Percentiles rank a stretch among this genome's conserved stretches.
Evolutionary conservation across 2,888 invertebrate genomes (phyloP).

Genomic region (Fissipunctia ypsillon): DNA sequence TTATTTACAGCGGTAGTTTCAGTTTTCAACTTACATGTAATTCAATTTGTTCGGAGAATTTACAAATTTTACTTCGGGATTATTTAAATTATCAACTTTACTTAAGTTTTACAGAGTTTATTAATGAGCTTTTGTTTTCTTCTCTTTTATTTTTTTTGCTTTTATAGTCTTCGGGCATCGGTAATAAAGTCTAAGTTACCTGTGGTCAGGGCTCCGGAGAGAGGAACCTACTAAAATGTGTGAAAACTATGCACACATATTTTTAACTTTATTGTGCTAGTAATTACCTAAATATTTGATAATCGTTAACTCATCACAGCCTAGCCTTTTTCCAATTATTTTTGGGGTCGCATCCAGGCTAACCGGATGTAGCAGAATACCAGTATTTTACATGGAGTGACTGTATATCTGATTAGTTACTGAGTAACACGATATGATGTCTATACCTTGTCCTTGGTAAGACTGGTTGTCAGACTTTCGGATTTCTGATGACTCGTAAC

Average conservation of each 20-base stretch:
- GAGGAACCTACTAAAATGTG: too few relatives aligned
- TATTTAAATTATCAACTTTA: slow-evolving; percentile 4
- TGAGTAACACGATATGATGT: not conserved
- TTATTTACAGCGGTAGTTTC: slow-evolving; percentile 10
- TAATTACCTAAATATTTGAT: not conserved
- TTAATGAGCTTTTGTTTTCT: too few relatives aligned
- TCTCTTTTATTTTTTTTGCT: too few relatives aligned
- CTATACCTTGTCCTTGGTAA: too few relatives aligned
- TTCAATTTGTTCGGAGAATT: slow-evolving; percentile 8
- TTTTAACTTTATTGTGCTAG: not conserved
- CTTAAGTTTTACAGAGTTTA: not conserved
- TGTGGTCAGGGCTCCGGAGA: not conserved
- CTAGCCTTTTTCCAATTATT: not conserved
- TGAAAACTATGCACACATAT: not conserved
- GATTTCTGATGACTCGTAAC: not conserved
- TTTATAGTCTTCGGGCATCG: not conserved
- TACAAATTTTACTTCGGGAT: slow-evolving; percentile 2
- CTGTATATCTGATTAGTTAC: not conserved
- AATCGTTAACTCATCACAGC: not conserved
- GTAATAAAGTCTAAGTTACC: not conserved
- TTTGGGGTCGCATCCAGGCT: not conserved
- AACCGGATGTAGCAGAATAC: not conserved
- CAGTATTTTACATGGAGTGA: not conserved
- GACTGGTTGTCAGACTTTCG: not conserved
- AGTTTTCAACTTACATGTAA: not conserved